Base-by-base conservation (phyloP, 2,113 vertebrate species). In the Rutilus rutilus region DNA sequence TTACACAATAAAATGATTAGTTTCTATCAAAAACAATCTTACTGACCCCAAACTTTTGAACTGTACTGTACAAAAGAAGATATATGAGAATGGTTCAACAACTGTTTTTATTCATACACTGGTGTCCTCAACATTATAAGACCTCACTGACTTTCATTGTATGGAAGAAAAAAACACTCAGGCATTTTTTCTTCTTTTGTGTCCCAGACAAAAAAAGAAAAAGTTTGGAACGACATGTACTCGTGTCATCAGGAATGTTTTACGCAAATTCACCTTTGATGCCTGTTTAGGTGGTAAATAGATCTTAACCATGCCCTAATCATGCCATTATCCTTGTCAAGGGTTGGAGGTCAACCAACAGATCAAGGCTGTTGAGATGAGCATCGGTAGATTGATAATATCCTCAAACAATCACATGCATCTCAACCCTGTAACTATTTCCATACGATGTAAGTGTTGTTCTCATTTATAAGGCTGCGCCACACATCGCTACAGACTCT, bases 391-490 rank as follows among this genome's bases (percentile, higher is more conserved):
- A 95, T 94, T 94, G 93, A 95, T 95, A 94, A 90, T 84, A 89
- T 87, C 85, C 84, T 60, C 85, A 76, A 86, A 92, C 91, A 91
- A 89, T 89, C 92, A 93, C 92, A 93, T 91, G 90, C 90, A 59
- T 92, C 88, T 90, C 91, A 91, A 89, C 89, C 90, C 90, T 90
- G 89, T 94, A 93, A 93, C 93, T 90, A 93, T 94, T 92, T 94
- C 92, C 92, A 92, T 94, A 93, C 93, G 92, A 94, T 93, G 93
- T 93, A 93, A 93, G 93, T 91, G 91, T 88, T 91, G 92, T 92
- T 89, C 92, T 94, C 94, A 94, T 95, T 93, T 94, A 91, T 92
- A 92, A 93, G 92, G 85, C 90, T 74, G 89, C 47, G 90, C 90
- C 91, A 76, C 86, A 85, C 86, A 74, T 67, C 75, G 90, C 78